Base-by-base conservation (phyloP, 2,888 invertebrate species). In the Dicycla oo region DNA sequence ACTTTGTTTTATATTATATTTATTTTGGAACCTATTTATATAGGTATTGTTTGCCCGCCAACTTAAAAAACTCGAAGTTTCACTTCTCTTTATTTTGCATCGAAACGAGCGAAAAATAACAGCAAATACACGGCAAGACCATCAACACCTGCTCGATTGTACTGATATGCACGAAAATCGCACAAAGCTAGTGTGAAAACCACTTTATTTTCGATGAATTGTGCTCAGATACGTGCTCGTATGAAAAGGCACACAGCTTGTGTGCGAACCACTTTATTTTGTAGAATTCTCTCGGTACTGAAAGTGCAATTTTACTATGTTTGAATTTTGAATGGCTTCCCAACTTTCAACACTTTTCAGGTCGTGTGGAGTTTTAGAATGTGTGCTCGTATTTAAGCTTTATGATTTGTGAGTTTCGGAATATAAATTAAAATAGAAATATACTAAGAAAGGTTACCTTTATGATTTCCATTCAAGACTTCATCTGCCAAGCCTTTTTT, bases 241-340 rank as follows among this genome's bases (percentile, higher is more conserved):
- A 43, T 80, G 63, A 64, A 76, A 77, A 71, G 57, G 65, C 53
- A 49, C 51, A 81, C 34, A 60, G 49, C n/a, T 66, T 69, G 54
- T 72, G 68, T 60, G 78, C 66, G 67, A 66, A 69, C 63, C 66
- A 63, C 72, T 80, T 72, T 68, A 80, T 81, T 67, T 75, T 13
- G 62, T 60, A 26, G 77, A 67, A 72, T 77, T 56, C 54, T 69
- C 40, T 61, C 23, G 18, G 54, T 5, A 38, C 76, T 54, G 67
- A 49, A 80, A 61, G 66, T 73, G 73, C 82, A 82, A 69, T 80
- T 78, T 78, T 80, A 80, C 60, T 69, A 69, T 57, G 73, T 57
- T 73, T 64, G 53, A 78, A 61, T 78, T 72, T 82, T 82, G 73
- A 80, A 73, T 73, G 51, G 60, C 60, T 53, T 61, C 40, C 60